These are phyloP conservation scores for Stratiomys singularior DNA, from an alignment of 2,888 invertebrate genomes.

Conservation along the genomic window DNA sequence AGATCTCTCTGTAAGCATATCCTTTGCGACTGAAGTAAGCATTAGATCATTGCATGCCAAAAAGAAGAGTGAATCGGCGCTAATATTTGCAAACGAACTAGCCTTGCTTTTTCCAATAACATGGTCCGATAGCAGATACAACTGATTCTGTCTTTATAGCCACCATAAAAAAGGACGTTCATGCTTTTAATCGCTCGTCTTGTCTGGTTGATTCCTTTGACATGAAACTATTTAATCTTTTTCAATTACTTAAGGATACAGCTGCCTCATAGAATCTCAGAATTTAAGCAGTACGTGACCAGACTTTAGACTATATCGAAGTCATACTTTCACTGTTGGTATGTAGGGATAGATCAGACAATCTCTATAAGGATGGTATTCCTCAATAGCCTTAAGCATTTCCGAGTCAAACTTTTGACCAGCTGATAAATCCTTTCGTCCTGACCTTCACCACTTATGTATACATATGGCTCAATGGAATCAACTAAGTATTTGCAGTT, in stretches of 20 bases:
- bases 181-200: not conserved
- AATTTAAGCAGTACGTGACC: no score
- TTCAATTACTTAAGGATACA: not conserved
- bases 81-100: no score
- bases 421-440: not conserved
- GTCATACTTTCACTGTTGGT: no score
- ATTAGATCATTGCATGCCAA: no score
- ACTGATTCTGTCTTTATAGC: not conserved
- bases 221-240: constrained; percentile 1
- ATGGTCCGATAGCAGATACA: not conserved
- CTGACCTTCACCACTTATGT: no score
- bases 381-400: constrained; percentile 2
- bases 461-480: not conserved
- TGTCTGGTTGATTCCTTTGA: not conserved
- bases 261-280: not conserved
- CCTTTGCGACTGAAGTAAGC: no score
- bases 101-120: no score
- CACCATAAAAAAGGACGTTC: not conserved
- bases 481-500: constrained; percentile 9
- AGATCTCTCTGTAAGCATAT: no score
- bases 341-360: no score
- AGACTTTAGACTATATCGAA: no score
- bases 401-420: constrained; percentile 1
- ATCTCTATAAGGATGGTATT: no score
- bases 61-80: no score